Base-by-base conservation (phyloP, 2,113 vertebrate species). In the Hystrix cristata region DNA sequence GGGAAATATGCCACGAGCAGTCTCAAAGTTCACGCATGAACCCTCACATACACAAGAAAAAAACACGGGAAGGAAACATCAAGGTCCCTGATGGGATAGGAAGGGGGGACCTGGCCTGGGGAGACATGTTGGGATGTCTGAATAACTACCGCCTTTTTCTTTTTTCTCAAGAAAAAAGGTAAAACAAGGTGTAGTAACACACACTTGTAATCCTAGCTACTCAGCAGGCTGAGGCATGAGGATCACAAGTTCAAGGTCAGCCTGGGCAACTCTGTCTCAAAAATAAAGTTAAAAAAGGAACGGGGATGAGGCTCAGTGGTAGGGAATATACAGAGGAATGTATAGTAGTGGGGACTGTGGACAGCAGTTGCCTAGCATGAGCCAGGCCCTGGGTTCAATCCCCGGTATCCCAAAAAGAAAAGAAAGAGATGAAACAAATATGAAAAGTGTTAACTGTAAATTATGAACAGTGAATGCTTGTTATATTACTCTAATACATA, bases 11-110 rank as follows among this genome's bases (percentile, higher is more conserved):
- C 12, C 79, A 12, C 7, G 23, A 19, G 55, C 43, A 34, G 72
- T 19, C 31, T 19, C 23, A 3, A 1, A 7, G 9, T 21, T 27
- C n/a, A 10, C 16, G 38, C 3, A 11, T 6, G 19, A 21, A n/a
- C 4, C 8, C 14, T 46, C 62, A 5, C 4, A 48, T 18, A 4
- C 1, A 65, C 64, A 29, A 53, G 15, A 55, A 57, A 65, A 65
- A 74, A 19, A 29, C 4, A 11, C 5, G 12, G 19, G n/a, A 38
- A 57, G 48, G 46, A 31, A 15, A n/a, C 51, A 21, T 1, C 16
- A 4, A 18, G 38, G 62, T 53, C 69, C 43, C 14, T 27, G 4
- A 18, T 0, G 0, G 5, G 25, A 46, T 27, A 46, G 25, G 31
- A 43, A 43, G 46, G 34, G 34, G 31, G 18, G 8, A 62, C 23